A percentile compares a stretch with the other conserved stretches of the same genome.
phyloP scores from a whole-genome alignment of 64 coral and sea anemone species.

The Anthopleura sola region DNA sequence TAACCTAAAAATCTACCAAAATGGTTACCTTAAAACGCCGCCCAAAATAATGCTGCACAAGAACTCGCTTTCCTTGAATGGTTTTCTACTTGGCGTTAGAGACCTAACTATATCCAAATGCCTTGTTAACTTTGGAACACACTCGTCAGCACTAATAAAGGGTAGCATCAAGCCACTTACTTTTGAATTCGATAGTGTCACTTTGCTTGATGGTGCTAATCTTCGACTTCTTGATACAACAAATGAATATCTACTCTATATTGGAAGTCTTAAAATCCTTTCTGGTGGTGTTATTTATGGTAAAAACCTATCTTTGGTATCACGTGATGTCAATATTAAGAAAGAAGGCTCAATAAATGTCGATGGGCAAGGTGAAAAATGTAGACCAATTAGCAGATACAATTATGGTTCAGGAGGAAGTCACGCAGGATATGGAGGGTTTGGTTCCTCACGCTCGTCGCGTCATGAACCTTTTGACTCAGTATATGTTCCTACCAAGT shows the following conservation, averaged over 20 bases:
- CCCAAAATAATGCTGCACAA: conserved; percentile 75
- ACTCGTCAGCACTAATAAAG: conserved; percentile 34
- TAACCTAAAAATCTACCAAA: conserved; percentile 64
- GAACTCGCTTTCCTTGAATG: conserved; percentile 75
- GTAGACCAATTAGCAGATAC: conserved; percentile 25
- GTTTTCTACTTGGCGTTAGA: conserved; percentile 69
- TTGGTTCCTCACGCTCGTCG: neutral
- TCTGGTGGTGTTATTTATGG: conserved; percentile 53
- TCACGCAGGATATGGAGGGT: conserved; percentile 71
- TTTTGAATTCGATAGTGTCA: conserved; percentile 55
- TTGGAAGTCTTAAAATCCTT: conserved; percentile 41
- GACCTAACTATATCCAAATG: conserved; percentile 66
- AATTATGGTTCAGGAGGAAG: conserved; percentile 82
- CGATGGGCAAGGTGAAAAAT: conserved; percentile 58
- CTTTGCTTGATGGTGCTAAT: conserved; percentile 60
- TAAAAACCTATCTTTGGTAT: conserved; percentile 35
- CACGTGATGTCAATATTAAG: conserved; percentile 34
- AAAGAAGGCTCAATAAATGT: conserved; percentile 53
- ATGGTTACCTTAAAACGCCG: conserved; percentile 55
- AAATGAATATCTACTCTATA: conserved; percentile 30
- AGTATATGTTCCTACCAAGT: conserved; percentile 45
- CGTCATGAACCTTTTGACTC: conserved; percentile 65
- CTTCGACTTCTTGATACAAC: conserved; percentile 36
- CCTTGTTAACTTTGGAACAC: conserved; percentile 51
- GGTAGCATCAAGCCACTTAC: conserved; percentile 23